Percentiles rank a stretch among this genome's conserved stretches.
phyloP scores from a whole-genome alignment of 2,888 invertebrate genomes.

The Eupithecia subfuscata region DNA sequence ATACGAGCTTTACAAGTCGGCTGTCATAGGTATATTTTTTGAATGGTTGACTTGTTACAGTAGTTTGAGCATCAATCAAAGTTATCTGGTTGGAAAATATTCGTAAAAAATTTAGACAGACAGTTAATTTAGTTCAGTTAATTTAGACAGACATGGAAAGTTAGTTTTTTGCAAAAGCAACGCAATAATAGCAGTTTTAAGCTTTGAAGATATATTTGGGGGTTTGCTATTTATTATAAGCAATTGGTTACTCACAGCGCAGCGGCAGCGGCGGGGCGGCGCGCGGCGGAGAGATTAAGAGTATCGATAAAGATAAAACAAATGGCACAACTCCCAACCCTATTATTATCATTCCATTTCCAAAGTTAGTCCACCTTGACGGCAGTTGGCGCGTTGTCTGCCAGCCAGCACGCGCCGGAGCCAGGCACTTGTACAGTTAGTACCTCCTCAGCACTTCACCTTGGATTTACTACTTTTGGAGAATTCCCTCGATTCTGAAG shows the following conservation, averaged over 20 bases:
- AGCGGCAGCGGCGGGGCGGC: too few relatives aligned
- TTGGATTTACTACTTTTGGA: conserved; percentile 41
- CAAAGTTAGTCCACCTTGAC: conserved; percentile 74
- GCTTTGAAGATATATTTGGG: too few relatives aligned
- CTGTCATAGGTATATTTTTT: not conserved
- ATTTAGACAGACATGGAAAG: too few relatives aligned
- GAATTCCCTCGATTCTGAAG: conserved; percentile 32
- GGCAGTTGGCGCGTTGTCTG: conserved; percentile 62
- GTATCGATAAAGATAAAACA: conserved; percentile 44
- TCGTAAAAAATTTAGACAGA: too few relatives aligned
- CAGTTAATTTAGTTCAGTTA: too few relatives aligned
- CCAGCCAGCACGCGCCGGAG: conserved; percentile 46
- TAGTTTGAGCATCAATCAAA: too few relatives aligned
- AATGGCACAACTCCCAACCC: conserved; percentile 43
- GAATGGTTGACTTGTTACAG: not conserved
- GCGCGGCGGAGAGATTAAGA: not conserved
- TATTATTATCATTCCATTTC: conserved; percentile 56
- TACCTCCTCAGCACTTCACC: conserved; percentile 42
- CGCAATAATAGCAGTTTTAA: too few relatives aligned
- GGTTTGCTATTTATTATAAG: too few relatives aligned
- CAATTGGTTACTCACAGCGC: too few relatives aligned
- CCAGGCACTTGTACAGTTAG: conserved; percentile 23
- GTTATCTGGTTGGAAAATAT: too few relatives aligned
- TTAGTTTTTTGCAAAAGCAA: too few relatives aligned
- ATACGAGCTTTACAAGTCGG: not conserved